A percentile compares a stretch with the other conserved stretches of the same genome.
Conservation (phyloP, 2,113 vertebrate genomes). For the Rostratula benghalensis region DNA sequence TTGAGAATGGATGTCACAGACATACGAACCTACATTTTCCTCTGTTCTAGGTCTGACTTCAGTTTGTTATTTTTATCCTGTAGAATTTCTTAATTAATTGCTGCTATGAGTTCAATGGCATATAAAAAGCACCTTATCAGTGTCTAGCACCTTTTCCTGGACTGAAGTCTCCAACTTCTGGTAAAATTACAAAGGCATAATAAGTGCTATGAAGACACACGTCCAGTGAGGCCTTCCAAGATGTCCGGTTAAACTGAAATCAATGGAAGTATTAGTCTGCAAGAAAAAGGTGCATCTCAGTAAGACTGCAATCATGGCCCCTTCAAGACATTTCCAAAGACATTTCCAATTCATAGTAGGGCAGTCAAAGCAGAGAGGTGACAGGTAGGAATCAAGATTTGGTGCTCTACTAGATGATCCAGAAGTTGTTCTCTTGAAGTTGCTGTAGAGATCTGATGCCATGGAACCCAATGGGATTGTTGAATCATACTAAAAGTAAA, state of each 20-base stretch:
- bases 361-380: not conserved
- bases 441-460: not conserved
- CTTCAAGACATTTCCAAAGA: not conserved
- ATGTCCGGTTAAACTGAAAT: not conserved
- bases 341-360: not conserved
- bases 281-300: not conserved
- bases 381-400: not conserved
- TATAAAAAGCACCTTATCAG: not conserved
- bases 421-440: not conserved
- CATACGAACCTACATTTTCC: not conserved
- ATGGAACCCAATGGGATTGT: fast-evolving
- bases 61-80: fast-evolving
- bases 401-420: not conserved
- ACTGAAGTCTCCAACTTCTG: not conserved
- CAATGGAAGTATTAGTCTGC: not conserved
- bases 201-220: not conserved
- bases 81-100: not conserved
- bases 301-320: not conserved
- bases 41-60: not conserved
- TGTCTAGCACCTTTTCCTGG: not conserved
- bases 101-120: not conserved
- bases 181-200: not conserved
- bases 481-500: not conserved
- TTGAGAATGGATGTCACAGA: not conserved
- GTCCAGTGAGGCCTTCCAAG: not conserved